Percentiles rank a stretch among this genome's conserved stretches.
These are phyloP conservation scores for Horisme vitalbata DNA, from an alignment of 2,888 invertebrate species.

Conservation along the genomic window DNA sequence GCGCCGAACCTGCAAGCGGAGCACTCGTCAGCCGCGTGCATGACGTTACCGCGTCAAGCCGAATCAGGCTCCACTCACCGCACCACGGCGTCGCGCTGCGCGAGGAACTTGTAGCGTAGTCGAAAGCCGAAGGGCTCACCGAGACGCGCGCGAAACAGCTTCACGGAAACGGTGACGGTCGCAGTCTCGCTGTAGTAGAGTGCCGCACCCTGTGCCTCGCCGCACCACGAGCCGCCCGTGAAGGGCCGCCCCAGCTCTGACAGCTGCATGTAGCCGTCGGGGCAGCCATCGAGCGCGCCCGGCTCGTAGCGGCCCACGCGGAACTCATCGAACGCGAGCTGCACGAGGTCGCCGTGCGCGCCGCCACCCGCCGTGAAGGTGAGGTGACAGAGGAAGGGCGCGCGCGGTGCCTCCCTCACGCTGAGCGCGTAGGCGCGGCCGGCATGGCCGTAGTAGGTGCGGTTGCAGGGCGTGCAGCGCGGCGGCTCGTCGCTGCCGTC, in stretches of 20 bases:
- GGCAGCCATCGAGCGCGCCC: conserved; percentile 89
- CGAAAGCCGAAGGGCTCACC: conserved; percentile 91
- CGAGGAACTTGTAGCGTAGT: conserved; percentile 91
- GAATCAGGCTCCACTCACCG: conserved; percentile 62
- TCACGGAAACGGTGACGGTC: conserved; percentile 93
- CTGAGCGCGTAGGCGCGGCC: conserved; percentile 91
- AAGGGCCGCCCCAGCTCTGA: conserved; percentile 93
- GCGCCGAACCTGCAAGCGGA: conserved; percentile 85
- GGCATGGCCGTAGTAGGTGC: conserved; percentile 94
- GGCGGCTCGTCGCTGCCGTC: conserved; percentile 94
- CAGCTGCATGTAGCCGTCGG: conserved; percentile 94
- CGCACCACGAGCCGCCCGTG: conserved; percentile 96
- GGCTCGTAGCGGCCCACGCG: conserved; percentile 92
- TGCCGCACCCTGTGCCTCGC: conserved; percentile 90
- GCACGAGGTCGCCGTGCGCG: conserved; percentile 94
- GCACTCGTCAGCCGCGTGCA: neutral
- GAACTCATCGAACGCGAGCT: conserved; percentile 94
- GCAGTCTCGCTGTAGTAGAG: conserved; percentile 95
- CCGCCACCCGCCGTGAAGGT: conserved; percentile 96
- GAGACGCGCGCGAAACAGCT: conserved; percentile 88
- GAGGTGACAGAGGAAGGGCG: conserved; percentile 94
- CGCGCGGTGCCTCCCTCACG: conserved; percentile 88
- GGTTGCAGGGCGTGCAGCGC: conserved; percentile 85
- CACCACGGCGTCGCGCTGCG: conserved; percentile 90
- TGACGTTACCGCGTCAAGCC: neutral